These are phyloP conservation scores for Oryzias curvinotus DNA, from an alignment of 2,113 vertebrate genomes.

Conservation along the genomic window DNA sequence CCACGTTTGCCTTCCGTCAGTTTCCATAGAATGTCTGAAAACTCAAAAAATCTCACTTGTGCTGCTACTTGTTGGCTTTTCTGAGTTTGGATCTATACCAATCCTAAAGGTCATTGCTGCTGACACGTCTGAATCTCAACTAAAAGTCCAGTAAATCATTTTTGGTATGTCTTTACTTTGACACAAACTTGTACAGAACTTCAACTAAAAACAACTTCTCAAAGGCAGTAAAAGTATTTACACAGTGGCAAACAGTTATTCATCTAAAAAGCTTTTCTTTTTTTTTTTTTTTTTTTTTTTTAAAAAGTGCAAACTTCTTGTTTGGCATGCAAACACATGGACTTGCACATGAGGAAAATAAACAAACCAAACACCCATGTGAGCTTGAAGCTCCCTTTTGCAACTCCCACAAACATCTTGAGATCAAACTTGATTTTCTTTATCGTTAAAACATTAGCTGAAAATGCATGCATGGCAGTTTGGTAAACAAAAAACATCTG, in stretches of 20 bases:
- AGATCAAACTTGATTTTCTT: constrained; percentile 68
- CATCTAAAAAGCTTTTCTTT: constrained; percentile 79
- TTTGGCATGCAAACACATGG: constrained; percentile 86
- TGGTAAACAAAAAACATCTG: constrained; percentile 76
- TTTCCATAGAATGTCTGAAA: too few species aligned
- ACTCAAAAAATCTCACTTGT: too few species aligned
- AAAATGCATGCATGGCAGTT: constrained; percentile 88
- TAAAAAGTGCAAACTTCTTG: constrained; percentile 84
- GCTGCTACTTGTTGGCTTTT: too few species aligned
- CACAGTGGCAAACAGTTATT: constrained; percentile 84
- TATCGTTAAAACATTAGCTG: constrained; percentile 80
- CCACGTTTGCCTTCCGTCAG: too few species aligned
- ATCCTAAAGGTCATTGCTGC: too few species aligned
- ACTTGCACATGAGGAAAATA: constrained; percentile 66
- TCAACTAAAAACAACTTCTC: constrained; percentile 86
- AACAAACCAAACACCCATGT: constrained; percentile 45
- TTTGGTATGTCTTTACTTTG: constrained; percentile 70
- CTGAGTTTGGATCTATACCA: too few species aligned
- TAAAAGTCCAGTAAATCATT: background rate
- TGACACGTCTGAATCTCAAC: background rate
- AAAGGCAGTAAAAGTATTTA: constrained; percentile 93
- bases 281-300: background rate
- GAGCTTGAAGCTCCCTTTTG: constrained; percentile 70
- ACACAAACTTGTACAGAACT: constrained; percentile 82
- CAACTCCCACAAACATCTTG: constrained; percentile 70